Evolutionary conservation across 2,888 invertebrate genomes (phyloP).

Genomic region (Sarcophaga subvicina): DNA sequence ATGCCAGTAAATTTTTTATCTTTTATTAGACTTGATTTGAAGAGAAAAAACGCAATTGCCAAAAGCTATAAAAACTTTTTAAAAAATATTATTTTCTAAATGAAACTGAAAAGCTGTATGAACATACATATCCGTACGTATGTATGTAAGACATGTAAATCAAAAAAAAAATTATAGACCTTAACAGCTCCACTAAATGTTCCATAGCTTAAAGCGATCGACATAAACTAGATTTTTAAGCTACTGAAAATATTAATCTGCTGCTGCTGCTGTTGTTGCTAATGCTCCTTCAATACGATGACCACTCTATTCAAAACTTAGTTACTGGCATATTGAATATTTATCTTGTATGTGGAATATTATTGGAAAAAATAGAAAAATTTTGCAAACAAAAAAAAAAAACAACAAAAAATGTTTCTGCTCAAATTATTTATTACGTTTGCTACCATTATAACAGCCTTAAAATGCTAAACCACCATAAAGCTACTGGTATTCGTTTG

Average conservation of each 20-base stretch:
- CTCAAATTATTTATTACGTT: slow-evolving; percentile 57
- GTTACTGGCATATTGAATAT: neutral
- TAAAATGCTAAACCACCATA: slow-evolving; percentile 77
- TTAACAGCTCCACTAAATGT: slow-evolving; percentile 42
- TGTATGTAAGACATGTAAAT: neutral
- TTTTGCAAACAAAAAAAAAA: slow-evolving; percentile 6
- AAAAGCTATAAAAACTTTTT: neutral
- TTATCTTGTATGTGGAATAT: neutral
- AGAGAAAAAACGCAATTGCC: neutral
- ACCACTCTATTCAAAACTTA: slow-evolving; percentile 44
- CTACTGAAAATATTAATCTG: slow-evolving; percentile 46
- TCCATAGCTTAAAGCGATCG: slow-evolving; percentile 61
- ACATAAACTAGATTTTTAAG: slow-evolving; percentile 39
- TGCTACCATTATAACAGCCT: slow-evolving; percentile 76
- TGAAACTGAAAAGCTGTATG: neutral
- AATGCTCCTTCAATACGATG: slow-evolving; percentile 13
- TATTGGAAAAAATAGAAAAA: neutral
- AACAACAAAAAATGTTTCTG: slow-evolving; percentile 34
- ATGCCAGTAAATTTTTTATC: neutral
- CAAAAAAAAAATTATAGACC: neutral
- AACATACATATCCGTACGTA: no score
- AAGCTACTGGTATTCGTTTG: slow-evolving; percentile 77
- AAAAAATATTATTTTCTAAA: neutral
- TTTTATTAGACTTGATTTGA: neutral
- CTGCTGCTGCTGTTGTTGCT: neutral